Base-by-base conservation (phyloP, 1,140 invertebrate species). In the Bombus superbus region DNA sequence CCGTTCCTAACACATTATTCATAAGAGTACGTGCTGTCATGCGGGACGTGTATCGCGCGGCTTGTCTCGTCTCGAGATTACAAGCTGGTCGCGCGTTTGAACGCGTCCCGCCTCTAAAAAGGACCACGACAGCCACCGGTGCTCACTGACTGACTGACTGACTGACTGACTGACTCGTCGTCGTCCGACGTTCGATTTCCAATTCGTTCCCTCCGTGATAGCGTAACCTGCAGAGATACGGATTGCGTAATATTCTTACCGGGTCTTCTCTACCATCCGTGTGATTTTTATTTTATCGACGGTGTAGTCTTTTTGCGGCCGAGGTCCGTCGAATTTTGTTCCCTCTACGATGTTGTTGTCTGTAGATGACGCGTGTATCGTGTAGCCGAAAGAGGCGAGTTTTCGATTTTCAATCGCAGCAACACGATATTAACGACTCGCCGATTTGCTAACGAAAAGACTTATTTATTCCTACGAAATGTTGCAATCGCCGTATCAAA, bases 51-150 rank as follows among this genome's bases (percentile, higher is more conserved):
- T 66, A 86, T 83, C 85, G 53, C 66, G 40, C 78, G 73, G 53
- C 85, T 81, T 82, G 80, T 82, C 73, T 71, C 84, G 47, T 82
- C 79, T 74, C 72, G 44, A 86, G 84, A 82, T 86, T 86, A 86
- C 84, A 76, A 86, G 84, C 78, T 71, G 35, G 35, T 35, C 77
- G 84, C n/a, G 69, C 59, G 59, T 73, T 81, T 66, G 1, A 59
- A 5, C 35, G 5, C 40, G 69, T 18, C 38, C 77, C 76, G 53
- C 77, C 69, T 69, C 42, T 85, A 76, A 85, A 80, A 85, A 85
- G 47, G 42, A 64, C 57, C 73, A 79, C 22, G 35, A 84, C 83
- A 32, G 35, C 62, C 71, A 57, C 81, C 62, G 32, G 57, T 11
- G 25, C 59, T 10, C 4, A 1, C 28, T 28, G 10, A 13, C 59